Evolutionary conservation across 2,797 vertebrate species (phyloP).

Genomic region (Urophycis tenuis): DNA sequence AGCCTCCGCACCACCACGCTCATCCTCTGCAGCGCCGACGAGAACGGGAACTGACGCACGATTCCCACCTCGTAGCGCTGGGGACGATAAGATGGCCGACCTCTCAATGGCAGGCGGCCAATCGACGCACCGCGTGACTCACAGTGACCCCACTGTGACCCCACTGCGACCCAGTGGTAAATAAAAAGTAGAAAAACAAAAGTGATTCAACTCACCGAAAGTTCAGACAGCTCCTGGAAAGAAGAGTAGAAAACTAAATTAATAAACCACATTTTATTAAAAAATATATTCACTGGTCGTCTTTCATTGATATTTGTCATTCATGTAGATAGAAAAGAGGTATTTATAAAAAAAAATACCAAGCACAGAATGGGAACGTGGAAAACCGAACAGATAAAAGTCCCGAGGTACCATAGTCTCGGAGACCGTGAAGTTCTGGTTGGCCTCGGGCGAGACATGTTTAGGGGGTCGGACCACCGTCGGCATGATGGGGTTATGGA

Average conservation of each 20-base stretch:
- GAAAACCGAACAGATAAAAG: not conserved
- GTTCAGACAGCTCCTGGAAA: slow-evolving; percentile 78
- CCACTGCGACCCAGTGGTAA: not conserved
- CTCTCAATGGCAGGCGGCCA: not conserved
- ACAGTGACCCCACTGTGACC: not conserved
- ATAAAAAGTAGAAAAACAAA: slow-evolving; percentile 2
- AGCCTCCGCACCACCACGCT: slow-evolving; percentile 84
- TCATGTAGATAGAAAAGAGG: not conserved
- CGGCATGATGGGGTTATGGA: slow-evolving; percentile 92
- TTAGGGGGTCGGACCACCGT: slow-evolving; percentile 89
- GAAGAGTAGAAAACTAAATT: not conserved
- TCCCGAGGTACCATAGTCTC: slow-evolving; percentile 76
- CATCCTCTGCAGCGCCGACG: slow-evolving; percentile 90
- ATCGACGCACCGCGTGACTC: not conserved
- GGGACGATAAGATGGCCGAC: not conserved
- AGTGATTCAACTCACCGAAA: slow-evolving; percentile 73
- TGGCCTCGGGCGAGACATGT: slow-evolving; percentile 63
- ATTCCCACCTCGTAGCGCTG: slow-evolving; percentile 87
- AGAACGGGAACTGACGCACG: slow-evolving; percentile 94
- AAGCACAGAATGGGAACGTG: not conserved
- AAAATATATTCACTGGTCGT: not conserved
- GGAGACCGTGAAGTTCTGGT: slow-evolving; percentile 43
- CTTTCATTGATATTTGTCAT: not conserved
- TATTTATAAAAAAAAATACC: not conserved
- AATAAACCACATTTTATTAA: not conserved